Conservation (phyloP, 2,113 vertebrate genomes). For the Petrocephalus microphthalmus region DNA sequence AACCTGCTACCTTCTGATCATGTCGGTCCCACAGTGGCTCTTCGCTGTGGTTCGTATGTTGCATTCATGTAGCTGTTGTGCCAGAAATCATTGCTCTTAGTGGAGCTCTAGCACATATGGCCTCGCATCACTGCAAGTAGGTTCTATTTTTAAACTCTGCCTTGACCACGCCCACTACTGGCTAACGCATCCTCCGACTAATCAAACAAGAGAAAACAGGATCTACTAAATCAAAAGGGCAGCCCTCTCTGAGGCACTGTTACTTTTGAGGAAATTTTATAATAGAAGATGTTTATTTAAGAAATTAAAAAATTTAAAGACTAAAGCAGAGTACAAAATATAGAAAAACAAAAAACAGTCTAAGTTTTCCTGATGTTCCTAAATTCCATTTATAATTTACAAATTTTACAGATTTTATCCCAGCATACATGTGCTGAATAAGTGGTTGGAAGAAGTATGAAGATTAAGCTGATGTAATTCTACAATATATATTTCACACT, state of each 20-base stretch:
- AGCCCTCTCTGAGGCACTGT: neutral
- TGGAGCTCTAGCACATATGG: neutral
- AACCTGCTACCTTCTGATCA: neutral
- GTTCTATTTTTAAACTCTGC: neutral
- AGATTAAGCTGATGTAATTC: neutral
- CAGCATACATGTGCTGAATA: neutral
- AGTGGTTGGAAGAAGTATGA: neutral
- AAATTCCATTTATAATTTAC: neutral
- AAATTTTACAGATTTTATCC: neutral
- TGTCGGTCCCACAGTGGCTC: neutral
- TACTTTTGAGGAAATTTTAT: neutral
- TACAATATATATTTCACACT: neutral
- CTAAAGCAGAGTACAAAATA: neutral
- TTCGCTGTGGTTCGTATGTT: neutral
- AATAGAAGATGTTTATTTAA: neutral
- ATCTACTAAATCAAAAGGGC: neutral
- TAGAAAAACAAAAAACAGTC: neutral
- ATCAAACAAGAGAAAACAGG: neutral
- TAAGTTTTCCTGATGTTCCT: neutral
- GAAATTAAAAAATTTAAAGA: neutral
- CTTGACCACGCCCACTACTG: neutral
- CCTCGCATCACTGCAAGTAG: neutral
- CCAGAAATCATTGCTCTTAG: neutral
- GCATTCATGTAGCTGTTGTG: neutral
- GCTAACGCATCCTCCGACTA: neutral